These are phyloP conservation scores for Champsocephalus esox DNA, from an alignment of 2,797 vertebrate genomes.

Conservation along the genomic window DNA sequence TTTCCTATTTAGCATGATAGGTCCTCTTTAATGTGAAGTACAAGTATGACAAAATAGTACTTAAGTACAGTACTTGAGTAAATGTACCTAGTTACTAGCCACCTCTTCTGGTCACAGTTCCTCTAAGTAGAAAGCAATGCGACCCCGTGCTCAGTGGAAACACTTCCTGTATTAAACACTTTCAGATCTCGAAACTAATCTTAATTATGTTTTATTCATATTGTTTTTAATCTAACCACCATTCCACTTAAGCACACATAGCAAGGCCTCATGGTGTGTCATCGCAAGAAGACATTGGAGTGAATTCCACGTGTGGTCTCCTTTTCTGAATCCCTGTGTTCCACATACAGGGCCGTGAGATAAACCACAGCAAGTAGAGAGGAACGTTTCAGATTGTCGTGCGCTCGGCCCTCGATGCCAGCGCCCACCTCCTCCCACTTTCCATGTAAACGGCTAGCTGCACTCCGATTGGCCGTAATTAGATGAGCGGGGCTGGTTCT, in stretches of 20 bases:
- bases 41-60: too few relatives aligned
- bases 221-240: slow-evolving; percentile 10
- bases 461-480: slow-evolving; percentile 77
- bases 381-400: slow-evolving; percentile 45
- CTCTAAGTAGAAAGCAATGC: background rate
- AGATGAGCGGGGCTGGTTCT: slow-evolving; percentile 76
- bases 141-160: background rate
- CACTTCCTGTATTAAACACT: slow-evolving; percentile 13
- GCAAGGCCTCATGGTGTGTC: slow-evolving; percentile 22
- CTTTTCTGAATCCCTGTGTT: slow-evolving; percentile 34
- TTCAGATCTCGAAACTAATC: slow-evolving; percentile 10
- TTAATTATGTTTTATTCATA: slow-evolving; percentile 29
- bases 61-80: too few relatives aligned
- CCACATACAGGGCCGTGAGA: slow-evolving; percentile 30
- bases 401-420: slow-evolving; percentile 50
- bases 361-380: slow-evolving; percentile 49
- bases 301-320: slow-evolving; percentile 12
- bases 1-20: too few relatives aligned
- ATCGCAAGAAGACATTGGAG: slow-evolving; percentile 31
- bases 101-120: background rate
- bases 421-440: slow-evolving; percentile 67
- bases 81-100: too few relatives aligned
- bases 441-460: slow-evolving; percentile 68
- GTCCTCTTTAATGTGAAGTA: too few relatives aligned
- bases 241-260: slow-evolving; percentile 16